Conservation (phyloP, 2,888 invertebrate species). For the Lamellibrachia columna region DNA sequence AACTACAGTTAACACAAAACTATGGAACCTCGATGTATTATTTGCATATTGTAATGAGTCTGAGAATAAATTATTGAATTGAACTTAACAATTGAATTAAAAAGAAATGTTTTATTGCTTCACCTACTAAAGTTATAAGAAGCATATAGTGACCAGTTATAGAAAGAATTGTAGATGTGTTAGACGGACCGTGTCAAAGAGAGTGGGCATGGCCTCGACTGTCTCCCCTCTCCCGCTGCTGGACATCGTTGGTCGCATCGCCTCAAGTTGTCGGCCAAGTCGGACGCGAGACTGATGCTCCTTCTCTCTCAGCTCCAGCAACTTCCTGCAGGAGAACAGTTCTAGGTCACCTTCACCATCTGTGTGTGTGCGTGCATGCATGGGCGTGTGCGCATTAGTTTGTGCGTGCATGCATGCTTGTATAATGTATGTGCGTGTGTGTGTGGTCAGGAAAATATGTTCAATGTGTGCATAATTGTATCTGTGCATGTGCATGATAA, state of each 20-base stretch:
- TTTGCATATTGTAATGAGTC: too few species aligned
- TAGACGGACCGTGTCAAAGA: slow-evolving; percentile 56
- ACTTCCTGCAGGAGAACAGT: slow-evolving; percentile 40
- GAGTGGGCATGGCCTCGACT: slow-evolving; percentile 56
- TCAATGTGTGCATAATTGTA: not conserved
- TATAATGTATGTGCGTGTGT: not conserved
- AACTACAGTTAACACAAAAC: too few species aligned
- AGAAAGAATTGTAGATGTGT: not conserved
- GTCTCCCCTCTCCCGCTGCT: slow-evolving; percentile 50
- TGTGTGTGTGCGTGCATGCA: not conserved
- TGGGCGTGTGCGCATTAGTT: not conserved
- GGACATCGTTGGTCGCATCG: slow-evolving; percentile 51
- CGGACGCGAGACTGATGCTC: slow-evolving; percentile 47
- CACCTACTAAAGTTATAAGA: too few species aligned
- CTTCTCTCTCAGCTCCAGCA: slow-evolving; percentile 49
- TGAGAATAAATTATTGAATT: too few species aligned
- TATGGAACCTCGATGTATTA: too few species aligned
- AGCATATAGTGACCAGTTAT: not conserved
- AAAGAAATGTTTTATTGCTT: too few species aligned
- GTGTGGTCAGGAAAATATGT: not conserved
- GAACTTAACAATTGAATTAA: too few species aligned
- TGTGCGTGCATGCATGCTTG: not conserved
- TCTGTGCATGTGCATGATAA: not conserved
- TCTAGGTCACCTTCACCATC: too few species aligned
- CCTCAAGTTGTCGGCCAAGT: slow-evolving; percentile 52